These are phyloP conservation scores for Brachystomella parvula DNA, from an alignment of 1,140 invertebrate species.

Conservation along the genomic window DNA sequence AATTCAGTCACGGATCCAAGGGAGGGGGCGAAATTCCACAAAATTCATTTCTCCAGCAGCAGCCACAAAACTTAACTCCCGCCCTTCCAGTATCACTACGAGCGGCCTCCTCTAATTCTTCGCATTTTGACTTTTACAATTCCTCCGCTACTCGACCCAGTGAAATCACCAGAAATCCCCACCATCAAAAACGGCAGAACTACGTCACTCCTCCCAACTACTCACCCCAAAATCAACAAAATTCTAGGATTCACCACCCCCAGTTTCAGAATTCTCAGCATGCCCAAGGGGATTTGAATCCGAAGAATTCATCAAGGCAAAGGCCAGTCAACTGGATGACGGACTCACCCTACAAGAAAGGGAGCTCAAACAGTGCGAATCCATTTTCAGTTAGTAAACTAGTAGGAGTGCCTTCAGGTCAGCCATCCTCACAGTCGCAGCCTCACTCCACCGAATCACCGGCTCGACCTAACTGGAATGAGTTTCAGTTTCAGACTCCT, in stretches of 20 bases:
- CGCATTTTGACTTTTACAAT: too few relatives aligned
- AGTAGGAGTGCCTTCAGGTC: constrained; percentile 11
- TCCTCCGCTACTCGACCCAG: too few relatives aligned
- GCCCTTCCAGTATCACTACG: too few relatives aligned
- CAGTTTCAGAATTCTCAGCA: neutral
- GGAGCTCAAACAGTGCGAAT: constrained; percentile 17
- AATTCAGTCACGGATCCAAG: too few relatives aligned
- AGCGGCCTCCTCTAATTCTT: too few relatives aligned
- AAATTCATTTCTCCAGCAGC: too few relatives aligned
- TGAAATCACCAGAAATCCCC: too few relatives aligned
- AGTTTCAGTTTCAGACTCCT: constrained; percentile 20
- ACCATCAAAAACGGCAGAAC: neutral
- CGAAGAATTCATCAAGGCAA: neutral
- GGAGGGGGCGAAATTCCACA: too few relatives aligned
- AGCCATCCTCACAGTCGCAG: constrained; percentile 26
- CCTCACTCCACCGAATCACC: constrained; percentile 30
- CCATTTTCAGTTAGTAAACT: constrained; percentile 35
- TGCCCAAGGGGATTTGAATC: too few relatives aligned
- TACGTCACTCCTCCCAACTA: neutral
- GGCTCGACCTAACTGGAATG: constrained; percentile 10
- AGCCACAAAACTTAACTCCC: too few relatives aligned
- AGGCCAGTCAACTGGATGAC: constrained; percentile 34
- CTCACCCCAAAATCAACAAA: neutral
- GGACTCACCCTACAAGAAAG: constrained; percentile 19
- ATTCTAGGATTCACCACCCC: too few relatives aligned